These are phyloP conservation scores for Pseudomyrmex pallidus DNA, from an alignment of 1,140 invertebrate genomes.

Conservation along the genomic window DNA sequence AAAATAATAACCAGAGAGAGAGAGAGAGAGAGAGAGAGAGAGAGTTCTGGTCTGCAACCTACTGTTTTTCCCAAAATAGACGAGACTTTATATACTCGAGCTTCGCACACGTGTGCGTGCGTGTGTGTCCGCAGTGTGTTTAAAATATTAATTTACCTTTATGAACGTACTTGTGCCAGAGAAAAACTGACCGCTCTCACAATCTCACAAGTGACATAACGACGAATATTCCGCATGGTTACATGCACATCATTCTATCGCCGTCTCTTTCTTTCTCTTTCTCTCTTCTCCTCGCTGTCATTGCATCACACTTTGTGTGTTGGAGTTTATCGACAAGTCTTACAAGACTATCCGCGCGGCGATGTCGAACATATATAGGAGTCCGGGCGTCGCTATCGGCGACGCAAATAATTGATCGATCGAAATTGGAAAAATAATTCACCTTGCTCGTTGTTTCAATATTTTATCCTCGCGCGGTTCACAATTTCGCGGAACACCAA, in stretches of 20 bases:
- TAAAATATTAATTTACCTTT: conserved; percentile 39
- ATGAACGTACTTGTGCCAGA: conserved; percentile 20
- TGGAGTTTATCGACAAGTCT: conserved; percentile 47
- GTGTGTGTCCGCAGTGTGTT: background rate
- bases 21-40: no score
- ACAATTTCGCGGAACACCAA: background rate
- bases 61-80: background rate
- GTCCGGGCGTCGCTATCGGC: background rate
- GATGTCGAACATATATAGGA: background rate
- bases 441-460: conserved; percentile 1
- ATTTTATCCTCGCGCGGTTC: conserved; percentile 1
- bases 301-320: conserved; percentile 36
- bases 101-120: background rate
- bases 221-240: conserved; percentile 18
- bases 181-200: conserved; percentile 6
- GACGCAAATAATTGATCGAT: conserved; percentile 50
- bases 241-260: conserved; percentile 27
- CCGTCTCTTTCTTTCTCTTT: conserved; percentile 31
- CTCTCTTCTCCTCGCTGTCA: conserved; percentile 8
- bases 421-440: conserved; percentile 45
- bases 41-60: no score
- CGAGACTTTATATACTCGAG: background rate
- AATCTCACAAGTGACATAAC: conserved; percentile 42
- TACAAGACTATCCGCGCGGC: conserved; percentile 22
- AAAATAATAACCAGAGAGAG: no score